These are phyloP conservation scores for Chrysoperla carnea DNA, from an alignment of 1,140 invertebrate species.

Conservation along the genomic window DNA sequence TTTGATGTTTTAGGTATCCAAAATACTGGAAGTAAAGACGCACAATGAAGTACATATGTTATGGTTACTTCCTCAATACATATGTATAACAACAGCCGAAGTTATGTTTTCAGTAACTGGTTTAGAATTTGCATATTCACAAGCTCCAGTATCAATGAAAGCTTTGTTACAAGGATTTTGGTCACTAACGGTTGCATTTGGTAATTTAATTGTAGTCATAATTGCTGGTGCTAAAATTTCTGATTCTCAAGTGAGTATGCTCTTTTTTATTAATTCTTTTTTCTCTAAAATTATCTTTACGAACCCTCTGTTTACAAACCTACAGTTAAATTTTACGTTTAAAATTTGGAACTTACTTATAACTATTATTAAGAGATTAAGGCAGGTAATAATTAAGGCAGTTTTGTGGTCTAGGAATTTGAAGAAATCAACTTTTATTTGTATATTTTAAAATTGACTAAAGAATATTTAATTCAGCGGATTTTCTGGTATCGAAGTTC, in stretches of 20 bases:
- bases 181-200: constrained; percentile 54
- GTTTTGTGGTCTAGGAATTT: too few species aligned
- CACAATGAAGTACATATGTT: constrained; percentile 54
- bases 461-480: too few species aligned
- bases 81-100: constrained; percentile 59
- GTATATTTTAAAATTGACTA: too few species aligned
- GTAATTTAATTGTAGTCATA: constrained; percentile 57
- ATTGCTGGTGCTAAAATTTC: constrained; percentile 42
- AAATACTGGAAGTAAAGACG: constrained; percentile 24
- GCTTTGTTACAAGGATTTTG: constrained; percentile 56
- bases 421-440: too few species aligned
- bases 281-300: not conserved
- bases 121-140: constrained; percentile 70
- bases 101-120: constrained; percentile 80
- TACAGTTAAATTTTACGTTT: too few species aligned
- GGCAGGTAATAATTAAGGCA: too few species aligned
- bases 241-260: constrained; percentile 31
- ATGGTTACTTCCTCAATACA: constrained; percentile 67
- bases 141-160: constrained; percentile 67
- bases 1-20: not conserved
- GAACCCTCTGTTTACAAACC: too few species aligned
- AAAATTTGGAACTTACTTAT: too few species aligned
- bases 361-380: too few species aligned
- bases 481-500: too few species aligned
- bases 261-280: not conserved